phyloP scores from a whole-genome alignment of 2,888 invertebrate genomes.

The Aporophyla lueneburgensis region DNA sequence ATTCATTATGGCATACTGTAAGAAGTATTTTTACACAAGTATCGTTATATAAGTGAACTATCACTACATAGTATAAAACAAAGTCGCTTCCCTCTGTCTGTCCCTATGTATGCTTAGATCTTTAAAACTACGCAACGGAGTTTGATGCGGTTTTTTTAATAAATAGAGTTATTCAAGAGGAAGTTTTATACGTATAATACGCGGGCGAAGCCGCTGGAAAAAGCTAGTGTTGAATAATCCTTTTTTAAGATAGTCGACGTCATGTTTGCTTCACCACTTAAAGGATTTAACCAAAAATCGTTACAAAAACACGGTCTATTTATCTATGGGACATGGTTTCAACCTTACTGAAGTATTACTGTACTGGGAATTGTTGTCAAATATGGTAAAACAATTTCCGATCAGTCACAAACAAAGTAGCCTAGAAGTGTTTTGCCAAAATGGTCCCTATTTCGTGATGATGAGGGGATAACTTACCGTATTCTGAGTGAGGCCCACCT shows the following conservation, averaged over 20 bases:
- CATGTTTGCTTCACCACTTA: not conserved
- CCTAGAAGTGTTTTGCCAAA: not conserved
- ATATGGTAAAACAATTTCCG: no score
- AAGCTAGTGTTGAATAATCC: not conserved
- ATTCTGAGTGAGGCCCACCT: conserved; percentile 80
- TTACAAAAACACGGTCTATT: no score
- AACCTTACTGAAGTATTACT: no score
- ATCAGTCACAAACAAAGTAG: not conserved
- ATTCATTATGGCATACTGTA: conserved; percentile 7
- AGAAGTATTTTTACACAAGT: not conserved
- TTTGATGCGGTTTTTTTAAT: no score
- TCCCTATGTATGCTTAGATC: no score
- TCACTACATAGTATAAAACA: no score
- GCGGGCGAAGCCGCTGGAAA: no score
- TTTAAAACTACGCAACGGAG: no score
- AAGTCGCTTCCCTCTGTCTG: no score
- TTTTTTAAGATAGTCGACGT: not conserved
- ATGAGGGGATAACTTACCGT: conserved; percentile 71
- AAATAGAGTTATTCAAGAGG: no score
- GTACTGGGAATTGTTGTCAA: no score
- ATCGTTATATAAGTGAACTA: not conserved
- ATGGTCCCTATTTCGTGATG: not conserved
- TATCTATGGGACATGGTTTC: not conserved
- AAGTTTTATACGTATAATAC: no score
- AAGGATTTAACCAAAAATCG: not conserved